Evolutionary conservation across 1,140 invertebrate genomes (phyloP), one percentile per base, ranked within the genome.

Genomic region (Onthophagus taurus): DNA sequence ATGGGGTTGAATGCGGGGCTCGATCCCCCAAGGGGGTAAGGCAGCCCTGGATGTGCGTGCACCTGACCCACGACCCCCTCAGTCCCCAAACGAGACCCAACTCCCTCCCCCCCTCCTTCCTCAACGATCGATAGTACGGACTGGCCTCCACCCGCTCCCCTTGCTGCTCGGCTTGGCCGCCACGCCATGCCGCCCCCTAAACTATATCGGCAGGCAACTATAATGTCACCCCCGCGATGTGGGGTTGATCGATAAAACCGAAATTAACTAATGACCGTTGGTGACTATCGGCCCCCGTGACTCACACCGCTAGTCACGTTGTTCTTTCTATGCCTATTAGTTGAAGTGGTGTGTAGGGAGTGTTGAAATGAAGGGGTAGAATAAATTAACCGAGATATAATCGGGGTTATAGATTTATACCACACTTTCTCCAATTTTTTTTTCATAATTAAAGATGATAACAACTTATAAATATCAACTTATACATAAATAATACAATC

Each of bases 121-220:
- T 26, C 23, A 18, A 24, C 44, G 44, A 45, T 45, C 44, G 44
- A 45, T 45, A 45, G 17, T 36, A 45, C 39, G 44, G 39, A 45
- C 44, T 45, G 44, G 44, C 44, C 44, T 36, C 35, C n/a, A n/a
- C n/a, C n/a, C n/a, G n/a, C n/a, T n/a, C 44, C 44, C 26, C 39
- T 45, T 45, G 30, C 26, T 31, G 38, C 21, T 41, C 24, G 38
- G 24, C 29, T 16, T 41, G 29, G 21, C 38, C 38, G 29, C 38
- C 24, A 29, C 38, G 24, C 20, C 35, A 18, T 37, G n/a, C n/a
- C n/a, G n/a, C n/a, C n/a, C 14, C 38, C 38, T 41, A 41, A 41
- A 41, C 38, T 41, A 41, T 41, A 41, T 41, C 38, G 29, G 21
- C 24, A 21, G 18, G 17, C 38, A 18, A 4, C 20, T 29, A 39